phyloP scores from a whole-genome alignment of 1,140 invertebrate species.

The Rhagoletis pomonella region DNA sequence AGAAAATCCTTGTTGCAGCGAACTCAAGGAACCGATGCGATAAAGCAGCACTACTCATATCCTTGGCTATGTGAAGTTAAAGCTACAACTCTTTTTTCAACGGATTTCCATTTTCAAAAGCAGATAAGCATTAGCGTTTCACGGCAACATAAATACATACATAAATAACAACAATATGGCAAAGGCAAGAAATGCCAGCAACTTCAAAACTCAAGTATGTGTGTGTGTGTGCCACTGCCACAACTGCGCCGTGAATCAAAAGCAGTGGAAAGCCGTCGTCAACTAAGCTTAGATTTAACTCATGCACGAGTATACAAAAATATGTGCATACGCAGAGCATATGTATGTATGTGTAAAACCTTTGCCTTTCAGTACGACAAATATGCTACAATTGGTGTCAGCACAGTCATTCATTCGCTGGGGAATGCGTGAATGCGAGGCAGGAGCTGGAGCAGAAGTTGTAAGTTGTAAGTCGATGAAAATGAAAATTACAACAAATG shows the following conservation, averaged over 20 bases:
- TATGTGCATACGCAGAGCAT: background rate
- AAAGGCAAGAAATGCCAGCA: background rate
- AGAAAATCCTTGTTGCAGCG: background rate
- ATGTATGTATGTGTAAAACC: background rate
- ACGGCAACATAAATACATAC: background rate
- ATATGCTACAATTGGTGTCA: conserved; percentile 31
- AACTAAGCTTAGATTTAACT: conserved; percentile 4
- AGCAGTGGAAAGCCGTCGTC: background rate
- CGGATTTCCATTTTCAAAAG: conserved; percentile 19
- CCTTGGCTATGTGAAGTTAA: background rate
- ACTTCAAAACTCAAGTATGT: background rate
- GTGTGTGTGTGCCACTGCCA: background rate
- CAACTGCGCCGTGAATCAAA: conserved; percentile 30
- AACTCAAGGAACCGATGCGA: background rate
- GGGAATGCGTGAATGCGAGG: background rate
- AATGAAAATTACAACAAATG: conserved; percentile 49
- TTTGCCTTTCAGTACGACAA: background rate
- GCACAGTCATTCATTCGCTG: background rate
- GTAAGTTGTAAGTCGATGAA: conserved; percentile 37
- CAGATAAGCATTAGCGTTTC: background rate
- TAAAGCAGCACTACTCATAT: conserved; percentile 1
- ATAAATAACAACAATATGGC: background rate
- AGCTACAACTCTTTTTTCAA: background rate
- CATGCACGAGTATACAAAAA: background rate
- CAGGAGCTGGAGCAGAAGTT: background rate